Base-by-base conservation (phyloP, 1,140 invertebrate species). In the Leptinotarsa lineolata region DNA sequence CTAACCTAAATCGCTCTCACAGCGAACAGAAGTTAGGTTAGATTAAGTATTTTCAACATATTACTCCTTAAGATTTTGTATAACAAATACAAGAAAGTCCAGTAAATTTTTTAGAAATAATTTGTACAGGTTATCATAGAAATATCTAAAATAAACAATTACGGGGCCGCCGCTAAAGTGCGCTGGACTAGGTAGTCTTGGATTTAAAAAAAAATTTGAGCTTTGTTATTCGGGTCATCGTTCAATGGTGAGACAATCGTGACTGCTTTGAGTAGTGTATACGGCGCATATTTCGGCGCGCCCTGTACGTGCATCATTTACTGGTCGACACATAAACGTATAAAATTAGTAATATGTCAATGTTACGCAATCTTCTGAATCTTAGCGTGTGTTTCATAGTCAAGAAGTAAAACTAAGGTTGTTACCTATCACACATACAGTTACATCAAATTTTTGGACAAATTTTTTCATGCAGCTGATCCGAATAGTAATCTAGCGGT, bases 21-120 rank as follows among this genome's bases (percentile, higher is more conserved):
- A 72, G 73, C 73, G 77, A 80, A 80, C 74, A 78, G 66, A 79
- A 74, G 80, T 79, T 81, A 80, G 80, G 79, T 80, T 81, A 74
- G 75, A 76, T 74, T 81, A 79, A 63, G 61, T 63, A 63, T 63
- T 77, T 79, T 77, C 79, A 77, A 75, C 75, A 74, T 61, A 72
- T 58, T 24, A 54, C 46, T 60, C 70, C 44, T 60, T 64, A 46
- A 67, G 18, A 67, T 67, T 39, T 67, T 67, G 44, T 44, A 44
- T 67, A 44, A 44, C 24, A 67, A 67, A 39, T 67, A 67, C 65
- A 67, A 46, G 24, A 67, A 46, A 21, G 16, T 63, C 61, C 61
- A 63, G 61, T 63, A 63, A 63, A 63, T 70, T 54, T 44, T 39
- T 48, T 58, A 48, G 21, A 70, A 70, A 70, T 45, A 39, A 39